phyloP scores from a whole-genome alignment of 2,113 vertebrate species.

The Boulengeromyrus knoepffleri region DNA sequence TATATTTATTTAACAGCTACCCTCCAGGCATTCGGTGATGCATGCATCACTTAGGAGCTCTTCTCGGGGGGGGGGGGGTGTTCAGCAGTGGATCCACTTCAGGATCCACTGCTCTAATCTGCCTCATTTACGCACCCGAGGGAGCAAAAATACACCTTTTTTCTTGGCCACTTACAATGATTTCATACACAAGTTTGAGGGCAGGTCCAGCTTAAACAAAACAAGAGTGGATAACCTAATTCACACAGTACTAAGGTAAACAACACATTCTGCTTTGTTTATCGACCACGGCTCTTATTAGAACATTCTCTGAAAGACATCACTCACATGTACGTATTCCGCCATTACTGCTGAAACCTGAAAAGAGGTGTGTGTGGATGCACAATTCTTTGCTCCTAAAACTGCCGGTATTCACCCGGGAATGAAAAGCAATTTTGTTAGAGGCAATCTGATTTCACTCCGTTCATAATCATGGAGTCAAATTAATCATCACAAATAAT shows the following conservation, averaged over 20 bases:
- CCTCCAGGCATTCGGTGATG: not conserved
- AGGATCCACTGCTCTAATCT: not conserved
- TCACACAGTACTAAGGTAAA: not conserved
- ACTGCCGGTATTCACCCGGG: constrained; percentile 73
- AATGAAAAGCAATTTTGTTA: constrained; percentile 89
- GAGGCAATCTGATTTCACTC: constrained; percentile 75
- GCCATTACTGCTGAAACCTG: constrained; percentile 43
- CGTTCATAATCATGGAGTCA: constrained; percentile 90
- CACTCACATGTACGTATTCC: constrained; percentile 40
- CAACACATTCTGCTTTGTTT: not conserved
- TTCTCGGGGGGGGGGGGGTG: not conserved
- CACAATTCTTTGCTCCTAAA: constrained; percentile 60
- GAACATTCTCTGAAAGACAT: constrained; percentile 7
- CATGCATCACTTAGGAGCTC: not conserved
- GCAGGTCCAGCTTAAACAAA: not conserved
- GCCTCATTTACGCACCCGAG: not conserved
- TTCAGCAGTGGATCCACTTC: not conserved
- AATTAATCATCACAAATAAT: constrained; percentile 96
- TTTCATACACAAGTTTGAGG: not conserved
- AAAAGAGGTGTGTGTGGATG: constrained; percentile 52
- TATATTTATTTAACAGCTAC: not conserved
- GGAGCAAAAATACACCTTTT: not conserved
- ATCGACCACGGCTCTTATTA: not conserved
- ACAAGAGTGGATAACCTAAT: not conserved
- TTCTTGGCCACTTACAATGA: not conserved